phyloP scores from a whole-genome alignment of 2,797 vertebrate species.

The Notoglanidium macrostoma region DNA sequence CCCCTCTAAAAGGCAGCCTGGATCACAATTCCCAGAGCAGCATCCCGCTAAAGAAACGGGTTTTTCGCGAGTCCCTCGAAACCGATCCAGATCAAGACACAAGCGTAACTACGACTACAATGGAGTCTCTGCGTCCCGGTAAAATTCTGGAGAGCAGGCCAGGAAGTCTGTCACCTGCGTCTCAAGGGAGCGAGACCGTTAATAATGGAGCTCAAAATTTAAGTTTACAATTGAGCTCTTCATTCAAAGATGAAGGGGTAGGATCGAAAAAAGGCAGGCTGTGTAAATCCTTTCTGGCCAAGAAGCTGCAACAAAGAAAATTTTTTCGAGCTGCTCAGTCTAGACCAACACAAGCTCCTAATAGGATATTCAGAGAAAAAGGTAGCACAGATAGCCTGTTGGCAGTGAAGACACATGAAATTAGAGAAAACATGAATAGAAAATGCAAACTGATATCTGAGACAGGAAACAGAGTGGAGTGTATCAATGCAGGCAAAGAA shows the following conservation, averaged over 20 bases:
- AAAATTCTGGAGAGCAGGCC: constrained; percentile 39
- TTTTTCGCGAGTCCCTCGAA: constrained; percentile 76
- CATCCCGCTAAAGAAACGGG: constrained; percentile 81
- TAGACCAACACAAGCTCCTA: background rate
- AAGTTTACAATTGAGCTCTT: background rate
- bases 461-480: background rate
- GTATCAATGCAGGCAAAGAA: background rate
- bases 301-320: constrained; percentile 22
- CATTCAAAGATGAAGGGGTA: background rate
- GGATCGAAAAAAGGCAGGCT: constrained; percentile 29
- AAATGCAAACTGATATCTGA: constrained; percentile 4
- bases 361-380: background rate
- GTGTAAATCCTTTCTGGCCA: constrained; percentile 13
- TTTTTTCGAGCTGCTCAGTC: background rate
- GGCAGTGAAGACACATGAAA: background rate
- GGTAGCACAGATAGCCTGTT: background rate
- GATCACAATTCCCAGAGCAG: constrained; percentile 71
- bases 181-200: background rate
- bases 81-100: constrained; percentile 63
- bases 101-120: constrained; percentile 46
- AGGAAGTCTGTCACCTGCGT: constrained; percentile 22
- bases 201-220: background rate
- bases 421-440: background rate
- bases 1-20: constrained; percentile 57
- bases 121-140: constrained; percentile 37